Base-by-base conservation (phyloP, 2,113 vertebrate genomes). In the Ploceus nigricollis region DNA sequence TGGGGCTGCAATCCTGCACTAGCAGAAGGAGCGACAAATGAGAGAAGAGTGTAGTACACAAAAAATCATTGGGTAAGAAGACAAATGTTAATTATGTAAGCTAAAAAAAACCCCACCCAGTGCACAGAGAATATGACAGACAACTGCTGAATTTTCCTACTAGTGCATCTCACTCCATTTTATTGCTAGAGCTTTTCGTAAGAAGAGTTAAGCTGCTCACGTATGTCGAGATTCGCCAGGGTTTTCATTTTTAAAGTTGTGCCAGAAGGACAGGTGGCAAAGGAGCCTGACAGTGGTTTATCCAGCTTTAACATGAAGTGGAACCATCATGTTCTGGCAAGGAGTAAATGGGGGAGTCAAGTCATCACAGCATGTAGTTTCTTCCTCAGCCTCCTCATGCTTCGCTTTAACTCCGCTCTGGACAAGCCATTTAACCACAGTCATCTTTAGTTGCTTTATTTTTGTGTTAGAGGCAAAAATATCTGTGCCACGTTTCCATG, bases 401-500 rank as follows among this genome's bases (percentile, higher is more conserved):
- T 88, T 86, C 2, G 17, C 18, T 19, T 51, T 68, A 81, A 76
- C 33, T 5, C 37, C 30, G n/a, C 72, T 57, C 91, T 71, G 76
- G 89, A 92, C 80, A 93, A 96, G 77, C 22, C 68, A 84, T 68
- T 91, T 92, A 81, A 78, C 70, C 24, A 22, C 90, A 93, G 77
- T 89, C 72, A 68, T 94, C 83, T 76, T 82, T 42, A 78, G 89
- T 27, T 89, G 64, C 69, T 77, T 94, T 91, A 75, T 94, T 94
- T 94, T 87, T 93, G 65, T 96, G 91, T 79, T 79, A 84, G 80
- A 93, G 86, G 87, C 91, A 95, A 77, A 94, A 96, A 95, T 94
- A 96, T 92, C 94, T 47, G 40, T 91, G 86, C 89, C 79, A 89
- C 4, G 81, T 95, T 96, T 93, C 95, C 93, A 95, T 96, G 94